Evolutionary conservation across 2,797 vertebrate species (phyloP).

Genomic region (Sebastes variabilis): DNA sequence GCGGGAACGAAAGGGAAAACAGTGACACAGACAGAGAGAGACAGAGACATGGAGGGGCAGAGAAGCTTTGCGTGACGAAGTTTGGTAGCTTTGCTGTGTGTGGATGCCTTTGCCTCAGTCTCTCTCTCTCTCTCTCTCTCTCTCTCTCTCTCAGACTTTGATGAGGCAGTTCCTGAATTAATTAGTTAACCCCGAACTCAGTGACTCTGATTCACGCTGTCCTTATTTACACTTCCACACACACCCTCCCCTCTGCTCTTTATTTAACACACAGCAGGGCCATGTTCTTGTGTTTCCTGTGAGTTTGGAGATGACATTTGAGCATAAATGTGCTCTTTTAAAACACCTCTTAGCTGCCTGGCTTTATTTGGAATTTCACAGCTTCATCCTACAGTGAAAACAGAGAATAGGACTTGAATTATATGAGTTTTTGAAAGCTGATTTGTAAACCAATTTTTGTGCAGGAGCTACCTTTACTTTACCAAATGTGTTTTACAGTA

Average conservation of each 20-base stretch:
- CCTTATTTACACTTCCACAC: slow-evolving; percentile 30
- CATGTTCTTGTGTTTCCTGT: background rate
- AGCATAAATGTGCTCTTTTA: background rate
- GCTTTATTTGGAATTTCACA: background rate
- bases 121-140: slow-evolving; percentile 6
- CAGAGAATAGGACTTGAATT: background rate
- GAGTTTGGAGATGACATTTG: background rate
- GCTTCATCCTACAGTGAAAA: background rate
- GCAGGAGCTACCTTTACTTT: background rate
- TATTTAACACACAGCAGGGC: background rate
- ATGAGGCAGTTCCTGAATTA: slow-evolving; percentile 58
- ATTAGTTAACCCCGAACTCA: slow-evolving; percentile 43
- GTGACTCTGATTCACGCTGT: slow-evolving; percentile 29
- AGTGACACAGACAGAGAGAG: slow-evolving; percentile 53
- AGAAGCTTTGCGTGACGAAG: slow-evolving; percentile 22
- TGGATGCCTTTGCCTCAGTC: slow-evolving; percentile 16
- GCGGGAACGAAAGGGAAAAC: background rate
- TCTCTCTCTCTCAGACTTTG: slow-evolving; percentile 28
- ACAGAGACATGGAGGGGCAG: slow-evolving; percentile 33
- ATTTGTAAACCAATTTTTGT: background rate
- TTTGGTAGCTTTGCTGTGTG: slow-evolving; percentile 5
- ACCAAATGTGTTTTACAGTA: background rate
- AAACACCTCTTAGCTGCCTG: background rate
- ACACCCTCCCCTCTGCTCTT: background rate
- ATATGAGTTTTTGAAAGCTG: background rate